These are phyloP conservation scores for Alloplasta piceator DNA, from an alignment of 2,888 invertebrate genomes.

Conservation along the genomic window DNA sequence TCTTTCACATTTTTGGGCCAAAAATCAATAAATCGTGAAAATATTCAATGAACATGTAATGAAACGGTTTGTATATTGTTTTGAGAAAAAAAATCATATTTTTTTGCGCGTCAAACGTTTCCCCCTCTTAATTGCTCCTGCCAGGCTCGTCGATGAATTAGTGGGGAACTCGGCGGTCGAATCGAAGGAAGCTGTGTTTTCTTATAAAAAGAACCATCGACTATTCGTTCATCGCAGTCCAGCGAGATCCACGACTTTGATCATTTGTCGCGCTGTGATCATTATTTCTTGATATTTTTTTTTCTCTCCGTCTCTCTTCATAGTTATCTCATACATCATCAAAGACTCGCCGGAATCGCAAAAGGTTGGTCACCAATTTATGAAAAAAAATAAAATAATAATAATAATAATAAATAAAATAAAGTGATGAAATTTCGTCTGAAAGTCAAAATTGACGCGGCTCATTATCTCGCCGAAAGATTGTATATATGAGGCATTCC, in stretches of 20 bases:
- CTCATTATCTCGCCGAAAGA: background rate
- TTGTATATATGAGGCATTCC: too few species aligned
- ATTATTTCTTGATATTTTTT: background rate
- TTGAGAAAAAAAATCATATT: too few species aligned
- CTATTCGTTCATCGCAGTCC: conserved; percentile 64
- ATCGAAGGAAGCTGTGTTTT: conserved; percentile 68
- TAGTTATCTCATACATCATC: too few species aligned
- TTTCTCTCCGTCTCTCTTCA: background rate
- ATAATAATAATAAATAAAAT: background rate
- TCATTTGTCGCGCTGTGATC: background rate
- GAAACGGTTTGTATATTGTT: too few species aligned
- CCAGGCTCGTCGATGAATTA: conserved; percentile 39
- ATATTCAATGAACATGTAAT: too few species aligned
- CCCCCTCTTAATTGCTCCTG: conserved; percentile 36
- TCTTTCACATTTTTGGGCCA: too few species aligned
- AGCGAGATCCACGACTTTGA: conserved; percentile 20
- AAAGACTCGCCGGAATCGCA: too few species aligned
- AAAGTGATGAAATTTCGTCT: background rate
- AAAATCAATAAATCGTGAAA: too few species aligned
- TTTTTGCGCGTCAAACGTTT: too few species aligned
- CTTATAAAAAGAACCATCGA: conserved; percentile 71
- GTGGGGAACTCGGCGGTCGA: conserved; percentile 70
- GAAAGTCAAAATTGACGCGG: background rate
- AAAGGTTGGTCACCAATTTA: conserved; percentile 38
- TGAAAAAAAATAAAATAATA: background rate